A percentile compares a stretch with the other conserved stretches of the same genome.
Conservation (phyloP, 1,140 invertebrate genomes). For the Saxidomus purpurata region DNA sequence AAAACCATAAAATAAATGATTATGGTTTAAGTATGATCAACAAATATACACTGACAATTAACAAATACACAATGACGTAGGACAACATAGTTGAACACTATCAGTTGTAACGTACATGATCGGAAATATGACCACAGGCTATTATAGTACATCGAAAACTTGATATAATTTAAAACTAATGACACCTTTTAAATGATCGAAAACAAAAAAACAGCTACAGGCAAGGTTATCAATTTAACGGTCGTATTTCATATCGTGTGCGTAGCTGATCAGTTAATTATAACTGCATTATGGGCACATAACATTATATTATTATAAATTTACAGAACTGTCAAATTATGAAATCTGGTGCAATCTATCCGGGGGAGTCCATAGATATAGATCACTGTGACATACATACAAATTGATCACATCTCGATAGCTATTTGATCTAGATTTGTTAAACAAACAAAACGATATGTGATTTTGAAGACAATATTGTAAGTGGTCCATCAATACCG, state of each 20-base stretch:
- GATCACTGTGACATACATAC: not conserved
- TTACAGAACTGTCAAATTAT: not conserved
- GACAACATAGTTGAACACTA: too few species aligned
- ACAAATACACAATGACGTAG: not conserved
- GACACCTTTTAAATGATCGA: not conserved
- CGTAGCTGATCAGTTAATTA: not conserved
- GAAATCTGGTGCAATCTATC: not conserved
- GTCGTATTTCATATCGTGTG: not conserved
- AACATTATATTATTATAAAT: not conserved
- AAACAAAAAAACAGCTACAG: not conserved
- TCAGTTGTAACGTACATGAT: not conserved
- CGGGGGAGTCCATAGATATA: not conserved
- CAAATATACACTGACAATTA: not conserved
- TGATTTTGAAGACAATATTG: not conserved
- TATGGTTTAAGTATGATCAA: not conserved
- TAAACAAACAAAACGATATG: not conserved
- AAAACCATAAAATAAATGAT: not conserved
- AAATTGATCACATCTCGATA: not conserved
- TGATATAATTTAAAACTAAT: not conserved
- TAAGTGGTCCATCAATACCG: not conserved
- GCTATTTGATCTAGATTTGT: not conserved
- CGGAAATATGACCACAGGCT: not conserved
- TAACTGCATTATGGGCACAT: not conserved
- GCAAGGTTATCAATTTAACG: not conserved
- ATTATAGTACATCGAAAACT: not conserved